Evolutionary conservation across 2,797 vertebrate genomes (phyloP).

Genomic region (Eulemur coronatus): DNA sequence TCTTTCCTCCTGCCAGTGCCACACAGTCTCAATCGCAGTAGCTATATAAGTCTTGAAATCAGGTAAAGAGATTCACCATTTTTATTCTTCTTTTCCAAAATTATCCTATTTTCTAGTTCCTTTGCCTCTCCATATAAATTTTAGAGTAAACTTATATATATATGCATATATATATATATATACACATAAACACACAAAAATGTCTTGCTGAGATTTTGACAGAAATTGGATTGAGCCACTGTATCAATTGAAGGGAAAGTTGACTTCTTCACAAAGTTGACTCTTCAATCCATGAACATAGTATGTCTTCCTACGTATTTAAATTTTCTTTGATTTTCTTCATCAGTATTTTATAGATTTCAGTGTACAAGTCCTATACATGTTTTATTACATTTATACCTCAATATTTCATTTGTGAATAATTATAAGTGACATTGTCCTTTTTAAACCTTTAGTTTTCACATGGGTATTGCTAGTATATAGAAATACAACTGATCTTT

Average conservation of each 20-base stretch:
- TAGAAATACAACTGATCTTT: background rate
- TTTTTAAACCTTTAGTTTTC: background rate
- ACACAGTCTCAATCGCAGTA: background rate
- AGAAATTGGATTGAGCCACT: too few relatives aligned
- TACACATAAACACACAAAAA: background rate
- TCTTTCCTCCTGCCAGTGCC: background rate
- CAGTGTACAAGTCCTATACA: too few relatives aligned
- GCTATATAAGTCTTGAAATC: background rate
- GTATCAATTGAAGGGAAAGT: accelerated
- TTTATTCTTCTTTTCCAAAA: background rate
- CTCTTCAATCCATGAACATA: background rate
- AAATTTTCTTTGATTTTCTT: background rate
- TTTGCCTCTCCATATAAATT: background rate
- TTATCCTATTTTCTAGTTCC: background rate
- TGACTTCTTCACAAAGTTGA: accelerated
- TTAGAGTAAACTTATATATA: background rate
- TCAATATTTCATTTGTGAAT: background rate
- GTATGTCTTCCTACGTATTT: background rate
- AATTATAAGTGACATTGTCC: accelerated
- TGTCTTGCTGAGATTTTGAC: background rate
- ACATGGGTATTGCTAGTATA: accelerated
- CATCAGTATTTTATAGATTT: background rate
- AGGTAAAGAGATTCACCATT: accelerated
- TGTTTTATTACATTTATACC: background rate
- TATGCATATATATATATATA: too few relatives aligned